Percentiles rank a stretch among this genome's conserved stretches.
phyloP scores from a whole-genome alignment of 2,888 invertebrate species.

The Clitarchus hookeri region DNA sequence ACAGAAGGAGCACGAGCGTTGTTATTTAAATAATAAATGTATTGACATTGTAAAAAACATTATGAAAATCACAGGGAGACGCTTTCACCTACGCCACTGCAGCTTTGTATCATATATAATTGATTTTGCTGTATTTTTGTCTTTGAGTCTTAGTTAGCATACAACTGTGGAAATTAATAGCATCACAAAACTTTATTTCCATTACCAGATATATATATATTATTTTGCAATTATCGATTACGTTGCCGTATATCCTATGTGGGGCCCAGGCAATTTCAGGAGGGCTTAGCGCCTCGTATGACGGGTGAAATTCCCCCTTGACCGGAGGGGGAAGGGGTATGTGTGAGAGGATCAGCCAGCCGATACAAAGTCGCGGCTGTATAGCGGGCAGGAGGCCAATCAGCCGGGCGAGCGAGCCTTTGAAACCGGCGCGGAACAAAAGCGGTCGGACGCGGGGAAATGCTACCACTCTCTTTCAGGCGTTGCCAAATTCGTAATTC shows the following conservation, averaged over 20 bases:
- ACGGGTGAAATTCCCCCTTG: neutral
- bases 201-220: no score
- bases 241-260: neutral
- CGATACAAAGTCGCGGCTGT: constrained; percentile 1
- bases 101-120: no score
- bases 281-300: neutral
- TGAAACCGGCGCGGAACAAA: neutral
- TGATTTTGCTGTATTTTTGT: no score
- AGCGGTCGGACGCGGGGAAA: neutral
- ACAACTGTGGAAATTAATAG: no score
- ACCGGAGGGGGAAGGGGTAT: neutral
- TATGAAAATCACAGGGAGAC: no score
- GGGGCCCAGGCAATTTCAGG: neutral
- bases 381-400: neutral
- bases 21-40: no score
- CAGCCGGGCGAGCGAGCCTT: neutral
- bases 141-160: no score
- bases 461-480: neutral
- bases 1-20: no score
- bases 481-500: neutral
- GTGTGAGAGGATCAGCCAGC: neutral
- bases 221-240: no score
- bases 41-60: no score
- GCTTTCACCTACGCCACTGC: no score
- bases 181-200: no score